These are phyloP conservation scores for Drosophila equinoxialis DNA, from an alignment of 1,140 invertebrate genomes.

Conservation along the genomic window DNA sequence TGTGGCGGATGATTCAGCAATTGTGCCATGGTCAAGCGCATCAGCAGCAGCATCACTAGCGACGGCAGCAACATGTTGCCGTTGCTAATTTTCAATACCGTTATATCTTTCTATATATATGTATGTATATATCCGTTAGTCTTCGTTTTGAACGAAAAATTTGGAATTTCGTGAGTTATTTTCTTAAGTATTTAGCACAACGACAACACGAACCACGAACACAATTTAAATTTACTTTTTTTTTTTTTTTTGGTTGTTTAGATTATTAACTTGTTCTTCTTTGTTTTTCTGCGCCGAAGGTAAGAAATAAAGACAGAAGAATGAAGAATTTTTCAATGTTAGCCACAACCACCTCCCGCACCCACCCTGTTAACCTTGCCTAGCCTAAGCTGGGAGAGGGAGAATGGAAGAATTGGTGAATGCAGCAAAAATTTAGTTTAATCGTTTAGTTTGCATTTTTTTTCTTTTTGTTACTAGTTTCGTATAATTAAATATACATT, in stretches of 20 bases:
- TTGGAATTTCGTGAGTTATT: conserved; percentile 51
- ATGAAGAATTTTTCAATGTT: conserved; percentile 65
- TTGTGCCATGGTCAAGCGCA: conserved; percentile 50
- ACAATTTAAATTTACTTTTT: conserved; percentile 15
- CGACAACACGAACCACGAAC: conserved; percentile 40
- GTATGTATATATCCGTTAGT: conserved; percentile 50
- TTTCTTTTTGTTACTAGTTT: conserved; percentile 8
- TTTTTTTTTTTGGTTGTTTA: not conserved
- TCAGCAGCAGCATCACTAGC: conserved; percentile 36
- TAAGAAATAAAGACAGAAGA: conserved; percentile 45
- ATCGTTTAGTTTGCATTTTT: conserved; percentile 19
- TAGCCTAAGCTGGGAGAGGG: not conserved
- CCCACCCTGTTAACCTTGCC: conserved; percentile 58
- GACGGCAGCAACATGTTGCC: conserved; percentile 69
- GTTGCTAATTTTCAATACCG: conserved; percentile 71
- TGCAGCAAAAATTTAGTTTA: conserved; percentile 21
- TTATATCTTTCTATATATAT: conserved; percentile 41
- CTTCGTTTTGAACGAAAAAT: conserved; percentile 27
- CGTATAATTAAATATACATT: conserved; percentile 27
- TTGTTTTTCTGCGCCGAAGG: conserved; percentile 22
- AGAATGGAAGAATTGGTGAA: not conserved
- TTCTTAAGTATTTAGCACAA: conserved; percentile 69
- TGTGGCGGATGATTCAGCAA: conserved; percentile 88
- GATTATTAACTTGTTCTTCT: too few relatives aligned
- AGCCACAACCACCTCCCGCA: conserved; percentile 38